phyloP scores from a whole-genome alignment of 2,888 invertebrate species.

The Nephrotoma flavescens region DNA sequence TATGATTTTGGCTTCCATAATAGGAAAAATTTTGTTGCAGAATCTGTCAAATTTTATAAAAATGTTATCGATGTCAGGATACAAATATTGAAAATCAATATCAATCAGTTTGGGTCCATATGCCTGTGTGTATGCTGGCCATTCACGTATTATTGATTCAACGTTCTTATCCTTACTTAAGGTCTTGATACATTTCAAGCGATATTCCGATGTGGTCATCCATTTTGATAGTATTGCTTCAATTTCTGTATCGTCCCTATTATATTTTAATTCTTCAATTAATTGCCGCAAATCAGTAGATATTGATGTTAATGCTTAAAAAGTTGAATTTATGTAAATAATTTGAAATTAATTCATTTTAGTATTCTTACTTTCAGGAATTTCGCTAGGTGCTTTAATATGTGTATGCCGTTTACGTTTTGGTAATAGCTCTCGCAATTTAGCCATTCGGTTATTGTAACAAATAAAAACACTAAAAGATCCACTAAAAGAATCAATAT shows the following conservation, averaged over 20 bases:
- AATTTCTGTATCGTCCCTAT: not conserved
- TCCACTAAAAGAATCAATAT: no score
- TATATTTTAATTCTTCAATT: not conserved
- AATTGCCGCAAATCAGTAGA: no score
- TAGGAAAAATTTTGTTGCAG: not conserved
- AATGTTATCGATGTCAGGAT: not conserved
- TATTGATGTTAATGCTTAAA: not conserved
- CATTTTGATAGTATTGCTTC: not conserved
- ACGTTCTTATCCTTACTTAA: not conserved
- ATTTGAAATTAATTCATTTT: no score
- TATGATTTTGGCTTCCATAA: not conserved
- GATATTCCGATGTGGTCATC: not conserved
- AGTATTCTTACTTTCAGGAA: not conserved
- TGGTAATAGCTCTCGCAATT: not conserved
- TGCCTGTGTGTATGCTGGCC: not conserved
- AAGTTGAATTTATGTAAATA: not conserved
- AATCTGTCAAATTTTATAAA: not conserved
- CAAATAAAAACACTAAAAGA: not conserved
- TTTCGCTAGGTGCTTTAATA: no score
- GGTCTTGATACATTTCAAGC: not conserved
- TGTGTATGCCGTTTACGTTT: no score
- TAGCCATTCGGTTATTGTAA: not conserved
- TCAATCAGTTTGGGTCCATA: not conserved
- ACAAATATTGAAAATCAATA: not conserved
- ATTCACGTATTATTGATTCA: not conserved